phyloP scores from a whole-genome alignment of 2,797 vertebrate species.

The Staurois parvus region DNA sequence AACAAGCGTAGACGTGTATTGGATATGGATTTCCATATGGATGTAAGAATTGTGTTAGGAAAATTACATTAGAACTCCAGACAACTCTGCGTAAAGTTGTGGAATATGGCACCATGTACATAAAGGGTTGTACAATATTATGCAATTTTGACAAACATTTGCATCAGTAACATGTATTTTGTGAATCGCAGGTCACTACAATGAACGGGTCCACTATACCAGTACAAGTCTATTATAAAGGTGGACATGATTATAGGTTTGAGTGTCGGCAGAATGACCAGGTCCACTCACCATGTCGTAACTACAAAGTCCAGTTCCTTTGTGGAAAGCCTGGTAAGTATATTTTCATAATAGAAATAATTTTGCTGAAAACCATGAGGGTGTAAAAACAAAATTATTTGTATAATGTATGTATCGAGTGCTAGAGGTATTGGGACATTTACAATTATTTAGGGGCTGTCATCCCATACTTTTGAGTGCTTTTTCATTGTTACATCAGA shows the following conservation, averaged over 20 bases:
- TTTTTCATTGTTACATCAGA: too few relatives aligned
- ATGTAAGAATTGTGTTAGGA: too few relatives aligned
- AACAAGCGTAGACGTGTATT: too few relatives aligned
- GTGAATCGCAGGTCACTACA: conserved; percentile 80
- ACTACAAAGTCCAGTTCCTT: conserved; percentile 91
- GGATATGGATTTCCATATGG: too few relatives aligned
- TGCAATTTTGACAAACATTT: not conserved
- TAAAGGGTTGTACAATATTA: not conserved
- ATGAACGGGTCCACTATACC: conserved; percentile 82
- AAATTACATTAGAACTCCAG: not conserved
- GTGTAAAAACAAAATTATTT: too few relatives aligned
- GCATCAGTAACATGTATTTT: not conserved
- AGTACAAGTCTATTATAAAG: conserved; percentile 86
- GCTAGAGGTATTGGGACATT: too few relatives aligned
- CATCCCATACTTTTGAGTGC: too few relatives aligned
- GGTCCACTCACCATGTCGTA: conserved; percentile 80
- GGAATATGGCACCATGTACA: too few relatives aligned
- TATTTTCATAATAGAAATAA: not conserved
- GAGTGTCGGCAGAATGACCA: conserved; percentile 87
- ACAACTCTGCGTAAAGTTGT: not conserved
- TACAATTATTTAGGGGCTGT: too few relatives aligned
- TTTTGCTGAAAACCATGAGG: too few relatives aligned
- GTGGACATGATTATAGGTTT: conserved; percentile 87
- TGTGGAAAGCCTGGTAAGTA: conserved; percentile 90
- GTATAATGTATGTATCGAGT: too few relatives aligned